A percentile compares a stretch with the other conserved stretches of the same genome.
Evolutionary conservation across 2,888 invertebrate species (phyloP).

Genomic region (Seira ritae): DNA sequence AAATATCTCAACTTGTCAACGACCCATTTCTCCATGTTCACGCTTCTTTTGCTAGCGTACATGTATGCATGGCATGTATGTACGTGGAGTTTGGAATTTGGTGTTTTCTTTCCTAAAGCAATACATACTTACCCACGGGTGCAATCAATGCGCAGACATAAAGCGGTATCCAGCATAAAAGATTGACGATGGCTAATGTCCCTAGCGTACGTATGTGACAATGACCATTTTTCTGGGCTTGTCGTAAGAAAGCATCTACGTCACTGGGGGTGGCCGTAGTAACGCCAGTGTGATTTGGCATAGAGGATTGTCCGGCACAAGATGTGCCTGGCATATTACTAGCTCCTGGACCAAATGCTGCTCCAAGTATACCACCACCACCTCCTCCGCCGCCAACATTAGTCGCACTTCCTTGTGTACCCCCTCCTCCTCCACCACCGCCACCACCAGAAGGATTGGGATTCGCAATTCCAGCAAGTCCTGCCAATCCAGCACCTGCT

Average conservation of each 20-base stretch:
- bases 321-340: conserved; percentile 57
- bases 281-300: conserved; percentile 54
- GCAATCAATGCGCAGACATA: conserved; percentile 89
- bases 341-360: conserved; percentile 35
- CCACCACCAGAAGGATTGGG: conserved; percentile 43
- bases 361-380: conserved; percentile 15
- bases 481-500: conserved; percentile 73
- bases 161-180: conserved; percentile 93
- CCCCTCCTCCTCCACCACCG: conserved; percentile 5
- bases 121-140: conserved; percentile 78
- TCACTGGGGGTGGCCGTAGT: conserved; percentile 67
- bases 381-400: conserved; percentile 26
- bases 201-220: conserved; percentile 86
- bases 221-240: conserved; percentile 72
- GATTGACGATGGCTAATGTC: conserved; percentile 88
- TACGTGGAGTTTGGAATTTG: too few relatives aligned
- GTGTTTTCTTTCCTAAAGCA: too few relatives aligned
- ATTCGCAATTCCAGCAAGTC: conserved; percentile 70
- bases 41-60: too few relatives aligned
- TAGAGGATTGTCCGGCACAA: conserved; percentile 62
- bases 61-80: too few relatives aligned
- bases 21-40: too few relatives aligned
- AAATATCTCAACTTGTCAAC: too few relatives aligned
- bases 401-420: neutral
- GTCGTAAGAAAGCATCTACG: conserved; percentile 71